A percentile compares a stretch with the other conserved stretches of the same genome.
Evolutionary conservation across 2,797 vertebrate species (phyloP).

Genomic region (Kryptopterus vitreolus): DNA sequence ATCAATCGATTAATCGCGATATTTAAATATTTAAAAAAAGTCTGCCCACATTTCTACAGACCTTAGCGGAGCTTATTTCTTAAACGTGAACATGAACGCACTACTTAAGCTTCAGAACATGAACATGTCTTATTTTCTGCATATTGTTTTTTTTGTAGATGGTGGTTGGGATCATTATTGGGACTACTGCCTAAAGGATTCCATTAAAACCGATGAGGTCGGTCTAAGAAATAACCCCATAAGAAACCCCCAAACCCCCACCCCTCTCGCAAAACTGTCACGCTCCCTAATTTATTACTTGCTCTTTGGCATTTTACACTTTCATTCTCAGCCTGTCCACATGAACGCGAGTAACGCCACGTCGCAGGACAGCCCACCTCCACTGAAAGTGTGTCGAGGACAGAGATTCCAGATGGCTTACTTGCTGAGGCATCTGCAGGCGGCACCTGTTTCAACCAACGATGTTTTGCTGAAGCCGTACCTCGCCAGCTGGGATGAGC

Average conservation of each 20-base stretch:
- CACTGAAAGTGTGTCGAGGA: conserved; percentile 66
- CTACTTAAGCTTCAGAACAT: too few relatives aligned
- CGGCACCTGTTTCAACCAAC: conserved; percentile 58
- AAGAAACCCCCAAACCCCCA: too few relatives aligned
- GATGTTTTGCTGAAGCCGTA: conserved; percentile 79
- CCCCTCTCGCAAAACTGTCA: neutral
- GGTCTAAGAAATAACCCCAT: conserved; percentile 33
- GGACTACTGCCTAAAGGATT: conserved; percentile 71
- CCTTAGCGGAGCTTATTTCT: too few relatives aligned
- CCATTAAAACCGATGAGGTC: conserved; percentile 68
- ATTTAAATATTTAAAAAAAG: too few relatives aligned
- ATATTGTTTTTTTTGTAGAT: conserved; percentile 62
- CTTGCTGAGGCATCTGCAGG: conserved; percentile 71
- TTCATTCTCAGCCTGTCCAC: conserved; percentile 49
- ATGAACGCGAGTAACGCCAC: conserved; percentile 61
- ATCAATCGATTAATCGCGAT: too few relatives aligned
- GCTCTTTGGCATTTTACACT: neutral
- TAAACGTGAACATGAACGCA: too few relatives aligned
- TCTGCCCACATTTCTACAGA: too few relatives aligned
- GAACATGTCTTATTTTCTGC: too few relatives aligned
- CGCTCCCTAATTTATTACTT: neutral
- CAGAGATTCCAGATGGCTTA: conserved; percentile 75
- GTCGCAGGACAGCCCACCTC: conserved; percentile 25
- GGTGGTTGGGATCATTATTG: conserved; percentile 72
- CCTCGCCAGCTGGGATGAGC: conserved; percentile 83